phyloP scores from a whole-genome alignment of 2,113 vertebrate species.

The Cheilinus undulatus region DNA sequence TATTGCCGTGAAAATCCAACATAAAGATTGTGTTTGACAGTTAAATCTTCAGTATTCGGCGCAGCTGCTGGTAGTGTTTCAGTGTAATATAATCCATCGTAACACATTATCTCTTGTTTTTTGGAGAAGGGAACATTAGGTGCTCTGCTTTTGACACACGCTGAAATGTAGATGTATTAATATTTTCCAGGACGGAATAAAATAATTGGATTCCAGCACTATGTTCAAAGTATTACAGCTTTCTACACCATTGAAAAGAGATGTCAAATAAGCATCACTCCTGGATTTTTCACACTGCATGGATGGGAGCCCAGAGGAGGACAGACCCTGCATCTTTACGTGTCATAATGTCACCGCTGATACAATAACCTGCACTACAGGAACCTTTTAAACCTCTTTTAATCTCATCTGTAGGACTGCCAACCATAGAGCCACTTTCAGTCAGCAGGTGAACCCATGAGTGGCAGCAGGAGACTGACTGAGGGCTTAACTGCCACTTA shows the following conservation, averaged over 20 bases:
- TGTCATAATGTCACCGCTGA: conserved; percentile 14
- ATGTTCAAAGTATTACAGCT: conserved; percentile 1
- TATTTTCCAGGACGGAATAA: background rate
- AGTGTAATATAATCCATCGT: background rate
- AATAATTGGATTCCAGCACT: conserved; percentile 13
- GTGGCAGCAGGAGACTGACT: conserved; percentile 39
- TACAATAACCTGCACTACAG: conserved; percentile 22
- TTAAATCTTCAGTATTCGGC: background rate
- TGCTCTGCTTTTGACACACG: background rate
- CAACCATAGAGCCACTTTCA: conserved; percentile 22
- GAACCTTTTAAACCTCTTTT: conserved; percentile 26
- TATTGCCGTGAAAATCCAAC: background rate
- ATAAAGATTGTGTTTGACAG: background rate
- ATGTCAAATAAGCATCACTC: background rate
- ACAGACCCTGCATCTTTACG: background rate
- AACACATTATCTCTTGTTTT: conserved; percentile 1
- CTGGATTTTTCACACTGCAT: background rate
- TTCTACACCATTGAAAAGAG: conserved; percentile 4
- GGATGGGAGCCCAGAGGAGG: background rate
- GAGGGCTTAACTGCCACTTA: conserved; percentile 47
- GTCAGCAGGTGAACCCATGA: conserved; percentile 34
- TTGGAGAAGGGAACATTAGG: conserved; percentile 10
- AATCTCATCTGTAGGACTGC: conserved; percentile 31
- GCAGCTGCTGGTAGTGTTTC: conserved; percentile 1
- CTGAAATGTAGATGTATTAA: background rate